These are phyloP conservation scores for Dreissena polymorpha DNA, from an alignment of 1,140 invertebrate genomes.

Conservation along the genomic window DNA sequence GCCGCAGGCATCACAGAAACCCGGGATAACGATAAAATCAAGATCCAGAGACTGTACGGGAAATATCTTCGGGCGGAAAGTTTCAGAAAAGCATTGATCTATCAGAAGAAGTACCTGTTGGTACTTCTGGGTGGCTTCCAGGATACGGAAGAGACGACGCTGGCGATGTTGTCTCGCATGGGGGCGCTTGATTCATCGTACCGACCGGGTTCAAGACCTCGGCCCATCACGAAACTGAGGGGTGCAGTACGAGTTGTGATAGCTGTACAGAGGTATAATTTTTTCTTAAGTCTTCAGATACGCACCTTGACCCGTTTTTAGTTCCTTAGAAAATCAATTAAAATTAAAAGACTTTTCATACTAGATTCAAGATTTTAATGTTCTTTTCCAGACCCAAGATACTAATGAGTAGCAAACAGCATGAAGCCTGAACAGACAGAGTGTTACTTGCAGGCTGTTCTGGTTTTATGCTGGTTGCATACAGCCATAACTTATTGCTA, in stretches of 20 bases:
- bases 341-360: too few relatives aligned
- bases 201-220: not conserved
- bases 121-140: conserved; percentile 86
- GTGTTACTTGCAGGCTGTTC: too few relatives aligned
- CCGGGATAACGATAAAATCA: conserved; percentile 39
- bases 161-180: conserved; percentile 75
- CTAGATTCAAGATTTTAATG: too few relatives aligned
- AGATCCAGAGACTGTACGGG: conserved; percentile 87
- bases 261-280: conserved; percentile 83
- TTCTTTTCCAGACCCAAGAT: too few relatives aligned
- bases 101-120: conserved; percentile 91
- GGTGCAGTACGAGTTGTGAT: conserved; percentile 85
- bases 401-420: too few relatives aligned
- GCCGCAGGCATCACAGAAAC: conserved; percentile 55
- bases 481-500: too few relatives aligned
- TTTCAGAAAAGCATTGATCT: conserved; percentile 89
- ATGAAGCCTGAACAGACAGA: too few relatives aligned
- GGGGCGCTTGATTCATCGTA: conserved; percentile 57
- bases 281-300: too few relatives aligned
- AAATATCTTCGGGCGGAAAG: conserved; percentile 89
- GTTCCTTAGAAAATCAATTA: too few relatives aligned
- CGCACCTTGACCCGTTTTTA: too few relatives aligned
- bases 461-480: too few relatives aligned
- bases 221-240: conserved; percentile 79
- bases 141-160: conserved; percentile 78